phyloP scores from a whole-genome alignment of 2,113 vertebrate species.

The Pavo muticus region DNA sequence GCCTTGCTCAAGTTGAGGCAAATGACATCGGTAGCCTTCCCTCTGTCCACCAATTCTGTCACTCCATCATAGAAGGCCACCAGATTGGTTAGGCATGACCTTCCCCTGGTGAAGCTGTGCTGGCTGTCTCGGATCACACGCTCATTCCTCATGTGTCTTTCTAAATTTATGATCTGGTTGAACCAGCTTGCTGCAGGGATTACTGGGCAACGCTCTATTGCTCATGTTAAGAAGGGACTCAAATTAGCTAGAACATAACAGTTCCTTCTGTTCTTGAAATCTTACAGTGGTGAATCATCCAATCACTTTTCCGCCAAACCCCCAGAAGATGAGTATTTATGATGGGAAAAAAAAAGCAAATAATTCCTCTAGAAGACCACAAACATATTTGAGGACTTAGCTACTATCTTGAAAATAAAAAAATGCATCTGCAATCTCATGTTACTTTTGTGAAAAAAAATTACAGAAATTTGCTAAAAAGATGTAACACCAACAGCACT shows the following conservation, averaged over 20 bases:
- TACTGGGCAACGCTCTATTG: not conserved
- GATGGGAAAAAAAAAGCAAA: not conserved
- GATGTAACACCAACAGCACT: not conserved
- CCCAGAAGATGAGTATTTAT: conserved; percentile 26
- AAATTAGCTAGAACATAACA: conserved; percentile 42
- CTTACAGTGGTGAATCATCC: conserved; percentile 4
- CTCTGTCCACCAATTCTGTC: too few species aligned
- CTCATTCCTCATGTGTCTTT: not conserved
- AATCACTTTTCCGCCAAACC: conserved; percentile 22
- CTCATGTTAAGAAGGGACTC: conserved; percentile 36
- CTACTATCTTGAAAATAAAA: not conserved
- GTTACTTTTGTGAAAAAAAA: not conserved
- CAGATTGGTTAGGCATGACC: too few species aligned
- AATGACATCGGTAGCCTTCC: too few species aligned
- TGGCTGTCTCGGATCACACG: too few species aligned
- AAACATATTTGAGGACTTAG: not conserved
- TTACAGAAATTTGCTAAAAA: not conserved
- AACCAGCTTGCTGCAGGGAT: conserved; percentile 8
- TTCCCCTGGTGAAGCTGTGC: too few species aligned
- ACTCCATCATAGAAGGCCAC: too few species aligned
- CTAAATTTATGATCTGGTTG: not conserved
- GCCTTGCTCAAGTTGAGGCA: too few species aligned
- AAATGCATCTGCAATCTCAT: not conserved
- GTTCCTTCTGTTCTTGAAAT: conserved; percentile 40
- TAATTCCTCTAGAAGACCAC: not conserved